Conservation (phyloP, 2,888 invertebrate species). For the Pyrgus malvae region DNA sequence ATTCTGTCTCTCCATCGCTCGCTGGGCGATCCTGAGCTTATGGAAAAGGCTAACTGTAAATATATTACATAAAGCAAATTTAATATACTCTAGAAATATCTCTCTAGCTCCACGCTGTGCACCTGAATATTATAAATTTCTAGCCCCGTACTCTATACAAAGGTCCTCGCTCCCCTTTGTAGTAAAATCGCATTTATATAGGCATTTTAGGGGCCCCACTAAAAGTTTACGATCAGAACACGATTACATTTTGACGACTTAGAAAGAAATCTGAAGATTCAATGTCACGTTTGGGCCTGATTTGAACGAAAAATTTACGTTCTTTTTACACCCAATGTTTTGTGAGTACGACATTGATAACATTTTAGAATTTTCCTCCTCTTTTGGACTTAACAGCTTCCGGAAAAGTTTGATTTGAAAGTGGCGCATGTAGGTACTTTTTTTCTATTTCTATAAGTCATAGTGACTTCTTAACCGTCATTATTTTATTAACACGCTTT, state of each 20-base stretch:
- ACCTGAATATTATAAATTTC: constrained; percentile 10
- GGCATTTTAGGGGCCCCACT: constrained; percentile 21
- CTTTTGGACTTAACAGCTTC: too few species aligned
- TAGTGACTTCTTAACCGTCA: too few species aligned
- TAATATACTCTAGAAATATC: not conserved
- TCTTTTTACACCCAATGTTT: not conserved
- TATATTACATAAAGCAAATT: not conserved
- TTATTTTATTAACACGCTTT: too few species aligned
- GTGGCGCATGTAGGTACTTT: too few species aligned
- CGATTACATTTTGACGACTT: constrained; percentile 26
- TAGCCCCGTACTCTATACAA: not conserved
- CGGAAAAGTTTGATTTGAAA: too few species aligned
- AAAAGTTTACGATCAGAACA: constrained; percentile 26
- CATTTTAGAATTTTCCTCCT: not conserved
- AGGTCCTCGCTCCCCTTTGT: constrained; percentile 15
- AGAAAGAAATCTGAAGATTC: constrained; percentile 24
- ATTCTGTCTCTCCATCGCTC: too few species aligned
- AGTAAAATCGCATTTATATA: constrained; percentile 23
- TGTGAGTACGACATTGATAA: not conserved
- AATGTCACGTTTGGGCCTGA: constrained; percentile 14
- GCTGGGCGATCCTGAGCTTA: too few species aligned
- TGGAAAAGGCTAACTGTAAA: too few species aligned
- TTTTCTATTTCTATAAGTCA: too few species aligned
- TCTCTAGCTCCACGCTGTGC: not conserved
- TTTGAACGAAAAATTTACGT: constrained; percentile 2